Evolutionary conservation across 2,113 vertebrate species (phyloP), one percentile per base, ranked within the genome.

Genomic region (Lanius ludovicianus): DNA sequence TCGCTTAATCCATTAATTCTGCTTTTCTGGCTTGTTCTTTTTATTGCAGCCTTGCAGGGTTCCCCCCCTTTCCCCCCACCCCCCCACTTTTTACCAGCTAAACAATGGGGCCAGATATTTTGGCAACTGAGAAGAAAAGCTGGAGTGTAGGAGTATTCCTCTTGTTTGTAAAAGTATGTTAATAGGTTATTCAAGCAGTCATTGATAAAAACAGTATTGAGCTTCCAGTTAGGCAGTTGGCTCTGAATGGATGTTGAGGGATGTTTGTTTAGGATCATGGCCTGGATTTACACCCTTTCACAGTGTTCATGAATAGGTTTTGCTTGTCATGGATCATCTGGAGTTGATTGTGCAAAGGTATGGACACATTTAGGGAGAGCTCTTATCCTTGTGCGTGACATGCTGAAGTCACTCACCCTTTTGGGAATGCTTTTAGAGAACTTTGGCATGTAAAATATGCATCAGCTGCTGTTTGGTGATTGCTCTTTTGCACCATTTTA

Each of bases 241-340:
- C 19, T 64, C 44, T 44, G 55, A 62, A 19, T 55, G 35, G 14
- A 2, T 33, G 7, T 44, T 78, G 7, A 13, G 73, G 55, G 55
- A 1, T 88, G 37, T 53, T 89, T 49, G 24, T 19, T 68, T 64
- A 46, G 31, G 28, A 19, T 49, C 23, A 0, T 9, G 53, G 24
- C 31, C 41, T 79, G 62, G 42, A 19, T 56, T 76, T 64, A 63
- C n/a, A n/a, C 9, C 1, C 2, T 49, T 35, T 69, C 18, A 11
- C 3, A 12, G 42, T 24, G 56, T 15, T 16, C 28, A 9, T 1
- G 22, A 19, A 27, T 20, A 25, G 28, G 2, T 35, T 59, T 87
- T 84, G 14, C 9, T 47, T 0, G 0, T 30, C 27, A 15, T 35
- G 24, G n/a, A 1, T 80, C 0, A 0, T 69, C 10, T 57, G 0